Evolutionary conservation across 2,113 vertebrate genomes (phyloP).

Genomic region (Vulpes ferrilata): DNA sequence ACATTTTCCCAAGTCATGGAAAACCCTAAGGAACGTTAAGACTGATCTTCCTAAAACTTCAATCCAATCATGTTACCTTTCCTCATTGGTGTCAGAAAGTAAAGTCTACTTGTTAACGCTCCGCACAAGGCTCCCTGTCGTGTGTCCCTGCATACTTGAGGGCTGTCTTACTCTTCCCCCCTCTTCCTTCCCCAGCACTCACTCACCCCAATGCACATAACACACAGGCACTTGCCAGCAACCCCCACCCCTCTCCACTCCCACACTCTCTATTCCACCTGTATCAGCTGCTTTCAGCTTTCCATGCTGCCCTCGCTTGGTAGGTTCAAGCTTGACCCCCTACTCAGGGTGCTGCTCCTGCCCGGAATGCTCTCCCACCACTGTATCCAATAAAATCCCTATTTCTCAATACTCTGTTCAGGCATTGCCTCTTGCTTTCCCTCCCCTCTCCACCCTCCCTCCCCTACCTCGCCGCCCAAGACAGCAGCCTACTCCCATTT

Average conservation of each 20-base stretch:
- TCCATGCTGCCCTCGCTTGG: background rate
- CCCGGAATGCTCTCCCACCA: background rate
- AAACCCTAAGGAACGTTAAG: background rate
- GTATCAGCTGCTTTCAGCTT: background rate
- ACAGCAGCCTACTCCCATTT: background rate
- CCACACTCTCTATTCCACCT: background rate
- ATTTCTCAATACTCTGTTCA: background rate
- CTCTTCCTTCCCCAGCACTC: background rate
- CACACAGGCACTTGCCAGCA: background rate
- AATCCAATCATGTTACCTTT: background rate
- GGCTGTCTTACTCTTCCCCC: background rate
- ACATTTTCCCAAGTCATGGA: conserved; percentile 2
- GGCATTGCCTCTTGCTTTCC: background rate
- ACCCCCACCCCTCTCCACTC: background rate
- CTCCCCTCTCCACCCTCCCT: background rate
- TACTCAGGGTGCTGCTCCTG: background rate
- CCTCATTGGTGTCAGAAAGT: background rate
- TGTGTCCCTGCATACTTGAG: background rate
- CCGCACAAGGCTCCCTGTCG: background rate
- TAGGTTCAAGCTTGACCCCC: background rate
- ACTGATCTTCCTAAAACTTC: conserved; percentile 13
- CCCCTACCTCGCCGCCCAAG: rapidly evolving
- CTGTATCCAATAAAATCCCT: background rate
- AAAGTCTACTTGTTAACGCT: background rate
- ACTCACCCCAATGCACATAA: background rate